Percentiles rank a stretch among this genome's conserved stretches.
Conservation (phyloP, 1,140 invertebrate species). For the Maconellicoccus hirsutus region DNA sequence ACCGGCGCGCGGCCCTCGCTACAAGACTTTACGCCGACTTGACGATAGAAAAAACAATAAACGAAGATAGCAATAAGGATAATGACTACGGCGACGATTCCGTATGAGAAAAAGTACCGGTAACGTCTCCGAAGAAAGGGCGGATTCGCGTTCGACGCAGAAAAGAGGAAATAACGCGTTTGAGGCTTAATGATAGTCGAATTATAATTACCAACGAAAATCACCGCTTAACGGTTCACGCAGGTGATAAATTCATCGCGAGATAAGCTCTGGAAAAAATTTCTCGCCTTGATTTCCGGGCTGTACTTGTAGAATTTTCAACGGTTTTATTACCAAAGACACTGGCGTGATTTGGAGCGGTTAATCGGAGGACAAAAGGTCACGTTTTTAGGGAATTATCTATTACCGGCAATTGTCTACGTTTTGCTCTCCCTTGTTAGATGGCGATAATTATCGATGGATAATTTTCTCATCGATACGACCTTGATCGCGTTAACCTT, state of each 20-base stretch:
- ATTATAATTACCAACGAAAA: slow-evolving; percentile 4
- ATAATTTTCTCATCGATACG: not conserved
- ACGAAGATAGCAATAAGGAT: no score
- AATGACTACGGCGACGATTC: no score
- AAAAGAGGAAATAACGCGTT: no score
- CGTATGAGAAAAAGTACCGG: not conserved
- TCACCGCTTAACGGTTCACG: not conserved
- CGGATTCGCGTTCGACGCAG: no score
- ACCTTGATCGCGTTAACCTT: not conserved
- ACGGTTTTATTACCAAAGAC: no score
- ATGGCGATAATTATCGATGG: not conserved
- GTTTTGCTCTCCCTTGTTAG: not conserved
- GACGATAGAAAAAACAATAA: no score
- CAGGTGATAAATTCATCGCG: slow-evolving; percentile 1
- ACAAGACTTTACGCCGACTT: no score
- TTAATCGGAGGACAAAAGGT: not conserved
- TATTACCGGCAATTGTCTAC: no score
- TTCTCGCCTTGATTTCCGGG: no score
- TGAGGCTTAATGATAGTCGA: slow-evolving; percentile 1
- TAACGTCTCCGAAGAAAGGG: no score
- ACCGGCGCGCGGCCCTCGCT: not conserved
- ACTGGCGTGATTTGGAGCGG: not conserved
- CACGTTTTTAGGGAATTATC: not conserved
- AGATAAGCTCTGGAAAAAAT: no score
- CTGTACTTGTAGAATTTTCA: no score